Conservation (phyloP, 2,888 invertebrate genomes). For the Lithophane socia region DNA sequence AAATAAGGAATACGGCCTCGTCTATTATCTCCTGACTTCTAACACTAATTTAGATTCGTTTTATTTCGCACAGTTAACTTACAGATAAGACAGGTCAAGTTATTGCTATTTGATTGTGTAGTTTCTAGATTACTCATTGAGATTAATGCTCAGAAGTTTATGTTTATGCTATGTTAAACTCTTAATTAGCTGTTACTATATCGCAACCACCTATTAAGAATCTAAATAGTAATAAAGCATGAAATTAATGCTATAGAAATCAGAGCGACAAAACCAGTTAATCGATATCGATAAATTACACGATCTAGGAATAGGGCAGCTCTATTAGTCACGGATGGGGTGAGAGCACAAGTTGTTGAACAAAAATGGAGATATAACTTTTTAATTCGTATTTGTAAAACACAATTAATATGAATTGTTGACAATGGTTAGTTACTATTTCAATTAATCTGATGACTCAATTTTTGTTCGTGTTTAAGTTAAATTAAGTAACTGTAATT, state of each 20-base stretch:
- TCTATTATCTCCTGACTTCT: constrained; percentile 38
- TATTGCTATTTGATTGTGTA: constrained; percentile 40
- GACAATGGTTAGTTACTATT: constrained; percentile 35
- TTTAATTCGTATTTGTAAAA: constrained; percentile 25
- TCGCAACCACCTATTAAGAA: constrained; percentile 37
- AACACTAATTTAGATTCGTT: constrained; percentile 41
- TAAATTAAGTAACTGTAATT: constrained; percentile 43
- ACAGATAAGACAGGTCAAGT: constrained; percentile 40
- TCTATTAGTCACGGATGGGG: constrained; percentile 24
- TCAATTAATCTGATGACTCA: constrained; percentile 46
- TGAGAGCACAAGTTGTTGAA: constrained; percentile 13
- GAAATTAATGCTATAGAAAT: constrained; percentile 17
- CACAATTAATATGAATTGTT: constrained; percentile 39
- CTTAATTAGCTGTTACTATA: constrained; percentile 45
- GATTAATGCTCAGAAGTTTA: constrained; percentile 26
- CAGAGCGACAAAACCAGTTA: constrained; percentile 1
- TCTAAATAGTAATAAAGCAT: constrained; percentile 25
- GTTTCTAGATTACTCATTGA: constrained; percentile 37
- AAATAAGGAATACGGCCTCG: constrained; percentile 13
- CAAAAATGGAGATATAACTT: constrained; percentile 31
- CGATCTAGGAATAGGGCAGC: constrained; percentile 20
- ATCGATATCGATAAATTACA: constrained; percentile 55
- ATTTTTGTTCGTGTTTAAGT: constrained; percentile 44
- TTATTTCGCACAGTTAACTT: constrained; percentile 45
- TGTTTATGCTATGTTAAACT: constrained; percentile 25